A percentile compares a stretch with the other conserved stretches of the same genome.
Conservation (phyloP, 2,113 vertebrate genomes). For the Phyllostomus hastatus region DNA sequence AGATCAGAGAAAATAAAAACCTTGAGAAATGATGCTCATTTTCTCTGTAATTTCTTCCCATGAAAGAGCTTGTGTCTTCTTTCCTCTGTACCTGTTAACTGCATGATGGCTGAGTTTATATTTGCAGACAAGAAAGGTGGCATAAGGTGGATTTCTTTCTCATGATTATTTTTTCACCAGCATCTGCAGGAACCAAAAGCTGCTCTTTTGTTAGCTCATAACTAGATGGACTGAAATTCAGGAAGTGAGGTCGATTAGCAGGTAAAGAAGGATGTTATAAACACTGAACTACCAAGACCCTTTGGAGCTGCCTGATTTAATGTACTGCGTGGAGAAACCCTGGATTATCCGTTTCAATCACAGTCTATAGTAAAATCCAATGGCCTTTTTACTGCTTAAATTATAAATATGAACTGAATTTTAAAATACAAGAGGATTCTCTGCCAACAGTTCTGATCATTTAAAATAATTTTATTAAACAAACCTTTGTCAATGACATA, state of each 20-base stretch:
- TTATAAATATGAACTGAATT: conserved; percentile 83
- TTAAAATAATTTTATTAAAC: conserved; percentile 59
- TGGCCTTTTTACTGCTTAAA: conserved; percentile 80
- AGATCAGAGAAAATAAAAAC: conserved; percentile 80
- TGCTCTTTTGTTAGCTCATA: conserved; percentile 80
- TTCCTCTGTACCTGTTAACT: conserved; percentile 76
- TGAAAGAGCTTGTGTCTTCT: conserved; percentile 67
- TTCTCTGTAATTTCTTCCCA: conserved; percentile 68
- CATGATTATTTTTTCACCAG: conserved; percentile 72
- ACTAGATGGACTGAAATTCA: conserved; percentile 80
- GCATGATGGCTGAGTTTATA: conserved; percentile 69
- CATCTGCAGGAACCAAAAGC: conserved; percentile 74
- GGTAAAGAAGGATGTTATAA: conserved; percentile 79
- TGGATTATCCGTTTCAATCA: conserved; percentile 83
- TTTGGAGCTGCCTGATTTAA: conserved; percentile 81
- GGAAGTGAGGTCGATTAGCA: conserved; percentile 84
- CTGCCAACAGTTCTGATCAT: conserved; percentile 52
- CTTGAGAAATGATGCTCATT: conserved; percentile 77
- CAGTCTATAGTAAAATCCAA: conserved; percentile 82
- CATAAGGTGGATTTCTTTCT: conserved; percentile 72
- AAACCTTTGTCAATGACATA: background rate
- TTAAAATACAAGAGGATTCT: conserved; percentile 65
- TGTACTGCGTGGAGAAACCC: conserved; percentile 81
- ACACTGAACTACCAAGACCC: conserved; percentile 81
- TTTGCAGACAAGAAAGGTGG: conserved; percentile 66